Evolutionary conservation across 1,140 invertebrate genomes (phyloP), one percentile per base, ranked within the genome.

Genomic region (Danaus melanippus): DNA sequence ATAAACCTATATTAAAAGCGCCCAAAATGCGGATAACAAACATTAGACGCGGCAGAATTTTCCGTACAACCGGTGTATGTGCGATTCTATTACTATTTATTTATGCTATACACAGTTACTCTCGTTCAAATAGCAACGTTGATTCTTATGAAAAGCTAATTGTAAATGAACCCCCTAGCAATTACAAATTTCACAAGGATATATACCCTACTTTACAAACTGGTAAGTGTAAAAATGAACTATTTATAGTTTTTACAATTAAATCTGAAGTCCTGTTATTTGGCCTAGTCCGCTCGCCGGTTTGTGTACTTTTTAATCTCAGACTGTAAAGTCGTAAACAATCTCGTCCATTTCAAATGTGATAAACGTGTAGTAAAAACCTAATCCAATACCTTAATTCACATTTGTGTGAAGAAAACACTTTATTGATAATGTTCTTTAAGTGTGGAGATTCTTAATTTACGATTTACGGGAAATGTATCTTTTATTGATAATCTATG

Each of bases 1-100:
- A 2, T 42, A 48, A 12, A 21, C n/a, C 12, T 48, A 6, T 60
- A 53, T 50, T 49, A 55, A 67, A 45, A 6, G 43, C 42, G 2
- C 42, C 17, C 48, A 76, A 71, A 72, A 86, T 86, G 83, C 76
- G 79, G 44, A 82, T 86, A 46, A 86, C 83, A 53, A 86, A 86
- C 52, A 55, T 86, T 12, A 78, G 83, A 74, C 66, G 78, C 21
- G 81, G 83, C 21, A 74, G 83, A 54, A 84, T 86, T 53, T 58
- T 74, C 52, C 79, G 83, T 47, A 77, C 83, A 56, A 61, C 60
- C 7, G 63, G 50, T 12, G 64, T 69, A 8, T 80, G 75, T 63
- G 67, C 64, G 10, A 66, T 86, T 59, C 51, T 84, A 43, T 58
- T 84, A 52, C 41, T 83, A 67, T 71, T 84, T 54, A 64, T 86